A percentile compares a stretch with the other conserved stretches of the same genome.
Evolutionary conservation across 2,888 invertebrate species (phyloP).

Genomic region (Steinernema hermaphroditum): DNA sequence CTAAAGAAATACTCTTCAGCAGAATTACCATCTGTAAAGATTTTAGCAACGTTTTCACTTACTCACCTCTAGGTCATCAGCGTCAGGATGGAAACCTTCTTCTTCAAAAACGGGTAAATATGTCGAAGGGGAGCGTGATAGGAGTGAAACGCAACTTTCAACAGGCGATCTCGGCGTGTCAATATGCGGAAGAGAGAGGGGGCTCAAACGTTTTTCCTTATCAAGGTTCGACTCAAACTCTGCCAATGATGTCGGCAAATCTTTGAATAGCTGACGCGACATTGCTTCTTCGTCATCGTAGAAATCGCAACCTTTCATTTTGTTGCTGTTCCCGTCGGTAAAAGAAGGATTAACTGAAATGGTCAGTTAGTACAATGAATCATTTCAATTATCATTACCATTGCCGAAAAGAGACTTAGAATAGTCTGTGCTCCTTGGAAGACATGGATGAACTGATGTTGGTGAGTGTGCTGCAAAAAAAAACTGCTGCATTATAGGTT

Average conservation of each 20-base stretch:
- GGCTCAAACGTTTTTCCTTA: conserved; percentile 1
- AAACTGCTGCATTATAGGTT: not conserved
- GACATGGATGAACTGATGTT: conserved; percentile 6
- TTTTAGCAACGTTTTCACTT: not conserved
- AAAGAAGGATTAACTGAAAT: not conserved
- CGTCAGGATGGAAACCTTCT: not conserved
- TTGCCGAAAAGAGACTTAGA: too few species aligned
- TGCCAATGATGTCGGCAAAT: conserved; percentile 18
- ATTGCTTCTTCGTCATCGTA: conserved; percentile 22
- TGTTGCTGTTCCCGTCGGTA: conserved; percentile 15
- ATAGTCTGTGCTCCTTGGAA: not conserved
- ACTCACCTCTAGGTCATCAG: conserved; percentile 19
- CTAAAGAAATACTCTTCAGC: too few species aligned
- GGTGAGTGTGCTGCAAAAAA: conserved; percentile 27
- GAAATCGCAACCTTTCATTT: conserved; percentile 12
- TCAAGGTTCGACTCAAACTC: conserved; percentile 23
- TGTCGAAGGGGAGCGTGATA: conserved; percentile 16
- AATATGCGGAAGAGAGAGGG: not conserved
- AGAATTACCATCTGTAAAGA: not conserved
- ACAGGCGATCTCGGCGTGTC: conserved; percentile 1
- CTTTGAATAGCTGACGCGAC: conserved; percentile 17
- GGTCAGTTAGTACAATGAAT: too few species aligned
- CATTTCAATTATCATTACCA: too few species aligned
- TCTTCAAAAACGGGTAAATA: conserved; percentile 24
- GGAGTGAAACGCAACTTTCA: conserved; percentile 5